Evolutionary conservation across 1,140 invertebrate species (phyloP), one percentile per base, ranked within the genome.

Genomic region (Andricus grossulariae): DNA sequence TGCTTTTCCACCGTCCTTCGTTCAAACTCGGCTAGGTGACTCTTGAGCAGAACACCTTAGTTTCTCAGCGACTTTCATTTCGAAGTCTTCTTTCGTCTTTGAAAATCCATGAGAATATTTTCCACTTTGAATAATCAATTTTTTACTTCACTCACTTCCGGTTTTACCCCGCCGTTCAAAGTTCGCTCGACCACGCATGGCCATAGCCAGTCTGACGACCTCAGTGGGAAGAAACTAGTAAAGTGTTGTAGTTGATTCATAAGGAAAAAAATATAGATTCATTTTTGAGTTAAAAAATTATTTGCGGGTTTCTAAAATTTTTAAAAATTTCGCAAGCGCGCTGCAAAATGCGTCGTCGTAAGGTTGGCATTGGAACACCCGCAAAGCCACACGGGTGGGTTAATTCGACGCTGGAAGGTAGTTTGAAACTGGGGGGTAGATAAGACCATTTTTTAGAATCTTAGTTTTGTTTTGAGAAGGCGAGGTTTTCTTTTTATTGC

Each of bases 281-380:
- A n/a, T 55, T 55, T 18, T 19, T 19, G 13, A 0, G 13, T 21
- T 19, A 12, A 11, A 55, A 18, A 18, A 12, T 19, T 55, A 5
- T 55, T 55, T 8, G 45, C 13, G 5, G 16, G 4, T 39, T 18
- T 18, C n/a, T 70, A 8, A 54, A 4, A 13, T 52, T 32, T 25
- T 72, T 12, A 75, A 81, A 54, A 82, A 83, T 86, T 82, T 80
- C 72, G 25, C 77, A 54, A 73, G 25, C 71, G 50, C 55, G 71
- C 71, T 74, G 52, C 55, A 87, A 86, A 83, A 88, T 86, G 85
- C 83, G 83, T 74, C 86, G 85, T 45, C 80, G 82, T 0, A 88
- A 88, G 80, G 80, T 86, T 50, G 84, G 83, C 32, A 88, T 88
- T 78, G 83, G 85, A 72, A 87, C 84, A 72, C 11, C 60, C 15